Evolutionary conservation across 2,113 vertebrate genomes (phyloP), one percentile per base, ranked within the genome.

Genomic region (Petromus typicus): DNA sequence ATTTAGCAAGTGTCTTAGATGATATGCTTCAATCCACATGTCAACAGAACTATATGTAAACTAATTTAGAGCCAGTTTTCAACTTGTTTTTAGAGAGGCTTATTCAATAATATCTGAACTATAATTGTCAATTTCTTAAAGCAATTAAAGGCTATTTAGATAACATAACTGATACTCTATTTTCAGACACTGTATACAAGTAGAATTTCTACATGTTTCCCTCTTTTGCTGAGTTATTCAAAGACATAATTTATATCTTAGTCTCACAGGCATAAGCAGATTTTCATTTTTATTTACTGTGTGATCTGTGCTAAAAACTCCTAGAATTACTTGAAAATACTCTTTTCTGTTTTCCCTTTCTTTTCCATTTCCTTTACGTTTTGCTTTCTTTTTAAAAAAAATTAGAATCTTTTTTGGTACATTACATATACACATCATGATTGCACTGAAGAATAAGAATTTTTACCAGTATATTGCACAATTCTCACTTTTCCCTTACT

Each of bases 81-180:
- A 80, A 13, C 78, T 63, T 32, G n/a, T n/a, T n/a, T 34, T 18
- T 71, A 84, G n/a, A 66, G 27, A 85, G 57, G 8, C 3, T 63
- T 89, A 25, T 59, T 95, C 18, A 90, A 90, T 95, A 95, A 86
- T 79, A 92, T 18, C 90, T 95, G 48, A 90, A 9, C 17, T 56
- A 20, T 57, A 76, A 57, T 76, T 95, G 64, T 76, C 80, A 80
- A 67, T 48, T 54, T 81, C 92, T 87, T 83, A 71, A 54, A 78
- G 16, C 37, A 71, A 59, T 78, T 81, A 95, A 25, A 83, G 87
- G 59, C 66, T 95, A 5, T 93, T 90, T 64, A 23, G 87, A 83
- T 63, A 45, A 51, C n/a, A 78, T 61, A 73, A 79, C 34, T 61
- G 20, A 61, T 80, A 48, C 2, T 85, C 63, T 51, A 51, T 54